Evolutionary conservation across 2,113 vertebrate species (phyloP).

Genomic region (Isichthys henryi): DNA sequence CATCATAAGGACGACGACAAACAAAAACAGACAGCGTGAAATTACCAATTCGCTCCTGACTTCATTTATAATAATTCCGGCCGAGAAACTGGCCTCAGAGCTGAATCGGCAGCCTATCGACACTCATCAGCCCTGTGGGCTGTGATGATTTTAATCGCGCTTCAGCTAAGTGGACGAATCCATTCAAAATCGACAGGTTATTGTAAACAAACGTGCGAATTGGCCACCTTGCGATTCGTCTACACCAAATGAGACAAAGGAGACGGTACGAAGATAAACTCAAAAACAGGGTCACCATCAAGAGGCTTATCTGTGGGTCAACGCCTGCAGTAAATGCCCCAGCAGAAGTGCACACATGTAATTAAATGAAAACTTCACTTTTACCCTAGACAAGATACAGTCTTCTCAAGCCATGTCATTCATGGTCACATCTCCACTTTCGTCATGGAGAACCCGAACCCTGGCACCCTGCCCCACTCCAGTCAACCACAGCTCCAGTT

Average conservation of each 20-base stretch:
- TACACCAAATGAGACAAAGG: neutral
- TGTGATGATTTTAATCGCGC: neutral
- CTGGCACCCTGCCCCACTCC: neutral
- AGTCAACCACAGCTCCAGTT: neutral
- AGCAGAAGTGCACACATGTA: neutral
- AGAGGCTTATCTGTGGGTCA: neutral
- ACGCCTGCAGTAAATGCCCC: neutral
- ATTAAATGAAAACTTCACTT: neutral
- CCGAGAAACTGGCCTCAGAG: neutral
- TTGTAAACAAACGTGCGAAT: neutral
- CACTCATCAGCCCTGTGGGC: neutral
- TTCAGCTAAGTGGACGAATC: neutral
- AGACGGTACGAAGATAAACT: neutral
- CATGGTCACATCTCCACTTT: neutral
- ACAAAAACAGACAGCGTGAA: neutral
- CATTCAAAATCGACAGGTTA: neutral
- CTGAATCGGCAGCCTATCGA: neutral
- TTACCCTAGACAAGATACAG: neutral
- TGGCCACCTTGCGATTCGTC: neutral
- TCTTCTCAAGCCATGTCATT: neutral
- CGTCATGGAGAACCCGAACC: neutral
- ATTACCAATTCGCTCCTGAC: neutral
- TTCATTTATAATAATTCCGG: neutral
- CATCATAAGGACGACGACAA: neutral
- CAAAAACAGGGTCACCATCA: neutral